Evolutionary conservation across 1,140 invertebrate species (phyloP), one percentile per base, ranked within the genome.

Genomic region (Sinella curviseta): DNA sequence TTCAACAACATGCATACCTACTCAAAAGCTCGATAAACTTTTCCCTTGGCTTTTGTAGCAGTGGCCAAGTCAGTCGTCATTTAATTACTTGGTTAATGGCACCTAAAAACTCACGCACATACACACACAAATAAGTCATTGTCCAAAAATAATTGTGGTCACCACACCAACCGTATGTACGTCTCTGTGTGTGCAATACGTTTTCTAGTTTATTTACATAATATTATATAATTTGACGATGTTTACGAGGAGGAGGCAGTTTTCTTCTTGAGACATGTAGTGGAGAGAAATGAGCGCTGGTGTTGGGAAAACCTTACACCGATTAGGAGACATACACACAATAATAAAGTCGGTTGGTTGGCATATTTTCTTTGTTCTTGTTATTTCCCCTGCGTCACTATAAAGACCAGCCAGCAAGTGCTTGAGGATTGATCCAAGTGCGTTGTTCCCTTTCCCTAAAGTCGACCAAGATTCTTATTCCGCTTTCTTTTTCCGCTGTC

Each of bases 21-120:
- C 39, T 12, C 39, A 48, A 8, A 31, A 17, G 65, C 26, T 70
- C 65, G 31, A 3, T 16, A 33, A 30, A 30, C 28, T 24, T 48
- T 48, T n/a, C n/a, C n/a, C n/a, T n/a, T n/a, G n/a, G n/a, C 39
- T 48, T 20, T 8, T 12, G 39, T 48, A 20, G 65, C 2, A 70
- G 65, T 2, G 12, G 28, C 14, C 28, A 31, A 70, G 14, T 65
- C 57, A 70, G 12, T n/a, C 31, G 65, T 31, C 65, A 70, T 70
- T 70, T 70, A 70, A 70, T 70, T 70, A 70, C 30, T n/a, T 33
- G 30, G 28, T 70, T 70, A 30, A 70, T 65, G 57, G 57, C 65
- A 70, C 4, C 30, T 33, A 70, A 70, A n/a, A 70, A 31, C 65
- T 17, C 65, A 33, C 65, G 31, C 65, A 70, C 65, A 24, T 26